phyloP scores from a whole-genome alignment of 2,888 invertebrate species.

The Synanthedon formicaeformis region DNA sequence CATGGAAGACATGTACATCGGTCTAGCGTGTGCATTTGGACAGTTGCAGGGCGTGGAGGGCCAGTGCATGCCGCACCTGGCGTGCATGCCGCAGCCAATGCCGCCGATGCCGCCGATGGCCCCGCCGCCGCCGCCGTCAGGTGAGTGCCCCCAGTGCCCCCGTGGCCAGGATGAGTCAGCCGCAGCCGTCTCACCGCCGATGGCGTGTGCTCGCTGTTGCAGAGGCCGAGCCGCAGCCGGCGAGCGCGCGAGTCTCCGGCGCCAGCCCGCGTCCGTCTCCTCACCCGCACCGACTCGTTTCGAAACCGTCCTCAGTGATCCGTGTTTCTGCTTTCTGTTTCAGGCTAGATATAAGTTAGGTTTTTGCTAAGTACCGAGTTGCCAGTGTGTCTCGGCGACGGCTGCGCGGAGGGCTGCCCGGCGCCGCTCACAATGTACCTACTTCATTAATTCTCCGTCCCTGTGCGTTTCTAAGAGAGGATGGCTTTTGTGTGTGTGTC shows the following conservation, averaged over 20 bases:
- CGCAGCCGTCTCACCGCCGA: conserved; percentile 9
- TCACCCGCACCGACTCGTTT: conserved; percentile 14
- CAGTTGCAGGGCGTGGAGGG: background rate
- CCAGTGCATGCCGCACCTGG: conserved; percentile 5
- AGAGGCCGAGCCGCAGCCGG: conserved; percentile 6
- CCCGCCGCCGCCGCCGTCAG: conserved; percentile 4
- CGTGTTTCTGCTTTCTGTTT: conserved; percentile 66
- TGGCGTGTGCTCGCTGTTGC: conserved; percentile 17
- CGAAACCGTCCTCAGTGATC: conserved; percentile 41
- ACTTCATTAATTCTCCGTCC: conserved; percentile 27
- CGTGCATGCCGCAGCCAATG: conserved; percentile 3
- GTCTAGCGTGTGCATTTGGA: background rate
- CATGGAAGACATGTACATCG: too few species aligned
- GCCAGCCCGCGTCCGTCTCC: background rate
- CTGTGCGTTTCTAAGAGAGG: background rate
- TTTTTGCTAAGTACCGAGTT: conserved; percentile 32
- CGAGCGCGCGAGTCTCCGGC: background rate
- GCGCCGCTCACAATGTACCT: conserved; percentile 45
- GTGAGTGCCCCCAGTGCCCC: conserved; percentile 1
- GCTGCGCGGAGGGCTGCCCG: conserved; percentile 19
- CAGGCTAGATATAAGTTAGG: conserved; percentile 68
- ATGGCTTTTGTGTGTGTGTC: too few species aligned
- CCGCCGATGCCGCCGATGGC: conserved; percentile 1
- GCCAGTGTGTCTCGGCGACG: conserved; percentile 24
- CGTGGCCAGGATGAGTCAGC: background rate